Percentiles rank a stretch among this genome's conserved stretches.
These are phyloP conservation scores for Lucilia sericata DNA, from an alignment of 1,140 invertebrate genomes.

Conservation along the genomic window DNA sequence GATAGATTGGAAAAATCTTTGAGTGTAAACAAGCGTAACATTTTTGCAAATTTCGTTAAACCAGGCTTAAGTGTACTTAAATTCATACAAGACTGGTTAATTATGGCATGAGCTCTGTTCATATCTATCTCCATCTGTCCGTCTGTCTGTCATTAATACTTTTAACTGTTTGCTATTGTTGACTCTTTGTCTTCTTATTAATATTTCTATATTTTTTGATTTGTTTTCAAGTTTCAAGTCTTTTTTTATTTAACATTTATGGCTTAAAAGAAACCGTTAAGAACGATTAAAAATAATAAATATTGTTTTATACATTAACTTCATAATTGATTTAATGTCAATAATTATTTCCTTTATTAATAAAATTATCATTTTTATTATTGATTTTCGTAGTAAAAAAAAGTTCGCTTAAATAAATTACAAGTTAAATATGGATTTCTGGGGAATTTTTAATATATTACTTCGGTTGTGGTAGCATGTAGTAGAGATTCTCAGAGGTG, in stretches of 20 bases:
- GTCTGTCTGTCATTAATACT: background rate
- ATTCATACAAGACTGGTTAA: constrained; percentile 2
- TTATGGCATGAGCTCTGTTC: constrained; percentile 6
- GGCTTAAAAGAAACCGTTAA: constrained; percentile 20
- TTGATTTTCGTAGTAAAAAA: background rate
- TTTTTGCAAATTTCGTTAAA: too few species aligned
- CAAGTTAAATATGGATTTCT: too few species aligned
- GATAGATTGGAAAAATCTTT: too few species aligned
- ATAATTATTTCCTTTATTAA: constrained; percentile 20
- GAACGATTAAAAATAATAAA: background rate
- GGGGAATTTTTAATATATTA: too few species aligned
- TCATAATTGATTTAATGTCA: background rate
- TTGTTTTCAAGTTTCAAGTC: background rate
- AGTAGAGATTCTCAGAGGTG: too few species aligned
- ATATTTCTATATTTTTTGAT: background rate
- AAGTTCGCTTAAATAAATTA: background rate
- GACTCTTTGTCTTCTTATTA: background rate
- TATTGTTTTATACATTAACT: background rate
- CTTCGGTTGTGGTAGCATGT: too few species aligned
- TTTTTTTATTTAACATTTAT: constrained; percentile 4
- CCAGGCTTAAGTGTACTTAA: too few species aligned
- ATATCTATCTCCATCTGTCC: background rate
- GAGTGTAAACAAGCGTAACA: too few species aligned
- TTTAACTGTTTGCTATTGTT: background rate
- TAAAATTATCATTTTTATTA: background rate